Base-by-base conservation (phyloP, 2,113 vertebrate species). In the Pterocles burchelli region DNA sequence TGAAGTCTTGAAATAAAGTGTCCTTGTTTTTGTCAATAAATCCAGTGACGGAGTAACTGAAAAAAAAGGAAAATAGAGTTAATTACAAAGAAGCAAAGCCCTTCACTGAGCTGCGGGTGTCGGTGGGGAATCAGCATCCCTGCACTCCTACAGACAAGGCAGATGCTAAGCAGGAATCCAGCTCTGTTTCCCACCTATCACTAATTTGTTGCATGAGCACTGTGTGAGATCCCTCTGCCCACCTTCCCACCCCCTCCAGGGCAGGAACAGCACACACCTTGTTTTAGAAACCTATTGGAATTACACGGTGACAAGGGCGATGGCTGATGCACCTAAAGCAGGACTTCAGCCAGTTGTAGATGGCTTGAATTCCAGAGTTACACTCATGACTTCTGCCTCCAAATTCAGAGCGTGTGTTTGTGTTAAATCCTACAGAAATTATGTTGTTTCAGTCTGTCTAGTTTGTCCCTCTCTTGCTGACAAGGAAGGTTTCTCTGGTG, bases 11-110 rank as follows among this genome's bases (percentile, higher is more conserved):
- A 97, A 99, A 99, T 93, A 99, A 98, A 41, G 99, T 99, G 97
- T 99, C 99, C 97, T 99, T 99, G 98, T 99, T 99, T 98, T 99
- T 99, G 97, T 99, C 99, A 90, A 99, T 99, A 95, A 99, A 99
- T 70, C 99, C 99, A 82, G 98, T 95, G 96, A 99, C 99, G 4
- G 99, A 99, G 97, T 99, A 99, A 72, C 99, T 99, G 85, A 12
- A 46, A 75, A 63, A 22, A 51, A 58, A 6, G 24, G 49, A 91
- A 73, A 93, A 11, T 7, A 48, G 57, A 94, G 72, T 76, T 72
- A 55, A 84, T 9, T 21, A 28, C 14, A 96, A 61, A 90, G 91
- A 28, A 84, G 54, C 51, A 28, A 70, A 86, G 68, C 51, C 71
- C 31, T 25, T 20, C 55, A 52, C 38, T 17, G n/a, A 89, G 52